Evolutionary conservation across 2,113 vertebrate species (phyloP).

Genomic region (Epinephelus lanceolatus): DNA sequence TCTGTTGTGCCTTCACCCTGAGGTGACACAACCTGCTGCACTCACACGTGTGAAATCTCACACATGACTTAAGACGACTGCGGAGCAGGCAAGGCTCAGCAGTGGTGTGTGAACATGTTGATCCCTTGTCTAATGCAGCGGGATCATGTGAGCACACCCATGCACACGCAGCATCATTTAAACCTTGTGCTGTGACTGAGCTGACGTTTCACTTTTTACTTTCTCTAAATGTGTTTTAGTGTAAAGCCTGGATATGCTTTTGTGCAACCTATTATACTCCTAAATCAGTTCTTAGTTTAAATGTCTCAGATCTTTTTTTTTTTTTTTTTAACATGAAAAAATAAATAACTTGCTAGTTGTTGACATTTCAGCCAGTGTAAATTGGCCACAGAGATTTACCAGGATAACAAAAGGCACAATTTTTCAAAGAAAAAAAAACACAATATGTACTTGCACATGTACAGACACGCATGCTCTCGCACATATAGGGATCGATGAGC

Average conservation of each 20-base stretch:
- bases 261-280: neutral
- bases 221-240: constrained; percentile 1
- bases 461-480: constrained; percentile 36
- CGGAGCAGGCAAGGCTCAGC: constrained; percentile 31
- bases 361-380: neutral
- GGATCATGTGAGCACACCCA: constrained; percentile 47
- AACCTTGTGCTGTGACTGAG: constrained; percentile 16
- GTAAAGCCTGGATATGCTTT: neutral
- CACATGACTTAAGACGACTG: constrained; percentile 25
- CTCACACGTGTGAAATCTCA: neutral
- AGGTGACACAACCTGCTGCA: constrained; percentile 17
- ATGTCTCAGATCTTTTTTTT: constrained; percentile 6
- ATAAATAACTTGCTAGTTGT: neutral
- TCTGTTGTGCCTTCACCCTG: constrained; percentile 8
- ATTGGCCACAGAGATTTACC: constrained; percentile 49
- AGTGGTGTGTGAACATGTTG: constrained; percentile 47
- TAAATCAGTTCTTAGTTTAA: constrained; percentile 8
- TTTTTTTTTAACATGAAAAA: neutral
- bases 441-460: constrained; percentile 40
- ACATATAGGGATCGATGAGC: constrained; percentile 67
- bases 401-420: constrained; percentile 34
- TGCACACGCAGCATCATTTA: constrained; percentile 23
- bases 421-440: too few species aligned
- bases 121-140: constrained; percentile 41
- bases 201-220: constrained; percentile 18